Percentiles rank a stretch among this genome's conserved stretches.
Conservation (phyloP, 2,797 vertebrate genomes). For the Gouania willdenowi region DNA sequence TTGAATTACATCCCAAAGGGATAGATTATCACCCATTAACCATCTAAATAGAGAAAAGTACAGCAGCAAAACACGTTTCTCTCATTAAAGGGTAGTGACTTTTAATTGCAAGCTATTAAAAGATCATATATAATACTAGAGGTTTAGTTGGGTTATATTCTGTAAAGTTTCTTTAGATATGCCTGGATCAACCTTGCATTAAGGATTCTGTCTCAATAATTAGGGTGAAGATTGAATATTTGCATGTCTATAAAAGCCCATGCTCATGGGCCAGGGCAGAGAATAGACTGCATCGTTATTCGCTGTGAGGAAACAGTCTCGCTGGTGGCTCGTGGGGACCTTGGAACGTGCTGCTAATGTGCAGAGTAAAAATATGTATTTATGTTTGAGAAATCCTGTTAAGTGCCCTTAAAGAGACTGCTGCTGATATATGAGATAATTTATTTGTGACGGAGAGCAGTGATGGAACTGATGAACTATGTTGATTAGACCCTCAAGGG, state of each 20-base stretch:
- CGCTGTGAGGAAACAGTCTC: slow-evolving; percentile 38
- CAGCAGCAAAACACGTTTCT: too few relatives aligned
- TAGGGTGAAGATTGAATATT: slow-evolving; percentile 57
- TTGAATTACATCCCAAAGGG: too few relatives aligned
- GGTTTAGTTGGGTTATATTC: too few relatives aligned
- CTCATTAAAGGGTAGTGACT: too few relatives aligned
- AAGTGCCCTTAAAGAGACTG: slow-evolving; percentile 54
- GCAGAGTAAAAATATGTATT: slow-evolving; percentile 56
- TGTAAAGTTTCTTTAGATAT: too few relatives aligned
- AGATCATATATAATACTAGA: too few relatives aligned
- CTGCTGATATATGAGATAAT: slow-evolving; percentile 39
- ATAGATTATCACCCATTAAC: too few relatives aligned
- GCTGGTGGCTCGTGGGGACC: slow-evolving; percentile 42
- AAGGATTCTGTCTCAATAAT: slow-evolving; percentile 77
- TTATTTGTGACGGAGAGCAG: slow-evolving; percentile 42
- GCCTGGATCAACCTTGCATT: slow-evolving; percentile 79
- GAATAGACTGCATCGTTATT: slow-evolving; percentile 58
- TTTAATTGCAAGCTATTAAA: too few relatives aligned
- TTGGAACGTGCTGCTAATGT: slow-evolving; percentile 56
- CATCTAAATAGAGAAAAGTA: too few relatives aligned
- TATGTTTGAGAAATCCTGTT: slow-evolving; percentile 55
- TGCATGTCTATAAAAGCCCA: slow-evolving; percentile 54
- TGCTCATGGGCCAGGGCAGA: slow-evolving; percentile 38
- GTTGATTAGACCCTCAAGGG: slow-evolving; percentile 53
- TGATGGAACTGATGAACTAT: slow-evolving; percentile 51